Evolutionary conservation across 2,113 vertebrate species (phyloP).

Genomic region (Clupea harengus): DNA sequence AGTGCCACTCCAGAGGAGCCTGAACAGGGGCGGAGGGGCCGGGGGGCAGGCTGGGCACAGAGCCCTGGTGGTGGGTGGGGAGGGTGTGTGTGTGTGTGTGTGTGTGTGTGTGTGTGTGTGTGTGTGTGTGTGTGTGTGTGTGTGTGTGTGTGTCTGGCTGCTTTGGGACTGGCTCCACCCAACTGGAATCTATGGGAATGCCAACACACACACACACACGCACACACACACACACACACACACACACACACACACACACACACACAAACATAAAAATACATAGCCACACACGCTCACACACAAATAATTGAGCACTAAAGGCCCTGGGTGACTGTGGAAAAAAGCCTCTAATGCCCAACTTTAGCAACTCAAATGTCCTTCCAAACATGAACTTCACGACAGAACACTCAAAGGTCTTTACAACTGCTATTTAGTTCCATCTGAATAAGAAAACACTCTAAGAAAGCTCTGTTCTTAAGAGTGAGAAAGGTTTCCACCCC

Average conservation of each 20-base stretch:
- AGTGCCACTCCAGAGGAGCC: slow-evolving; percentile 31
- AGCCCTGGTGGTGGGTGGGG: slow-evolving; percentile 21
- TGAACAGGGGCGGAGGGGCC: slow-evolving; percentile 36
- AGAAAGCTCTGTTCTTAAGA: too few relatives aligned
- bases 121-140: slow-evolving; percentile 17
- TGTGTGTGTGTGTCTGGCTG: slow-evolving; percentile 31
- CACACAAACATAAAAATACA: slow-evolving; percentile 2
- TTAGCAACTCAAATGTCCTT: too few relatives aligned
- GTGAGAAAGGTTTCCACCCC: too few relatives aligned
- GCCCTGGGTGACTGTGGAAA: too few relatives aligned
- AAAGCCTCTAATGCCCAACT: too few relatives aligned
- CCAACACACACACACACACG: slow-evolving; percentile 38
- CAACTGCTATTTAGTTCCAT: too few relatives aligned
- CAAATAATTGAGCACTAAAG: too few relatives aligned
- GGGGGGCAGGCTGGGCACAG: slow-evolving; percentile 29
- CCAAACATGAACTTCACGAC: too few relatives aligned
- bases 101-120: slow-evolving; percentile 3
- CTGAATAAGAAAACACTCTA: too few relatives aligned
- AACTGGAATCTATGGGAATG: slow-evolving; percentile 19
- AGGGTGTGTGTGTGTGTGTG: background rate
- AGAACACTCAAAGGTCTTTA: too few relatives aligned
- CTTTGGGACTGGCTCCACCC: slow-evolving; percentile 34
- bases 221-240: slow-evolving; percentile 24
- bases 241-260: slow-evolving; percentile 21
- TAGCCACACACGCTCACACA: slow-evolving; percentile 32